Evolutionary conservation across 1,140 invertebrate genomes (phyloP), one percentile per base, ranked within the genome.

Genomic region (Euschistus heros): DNA sequence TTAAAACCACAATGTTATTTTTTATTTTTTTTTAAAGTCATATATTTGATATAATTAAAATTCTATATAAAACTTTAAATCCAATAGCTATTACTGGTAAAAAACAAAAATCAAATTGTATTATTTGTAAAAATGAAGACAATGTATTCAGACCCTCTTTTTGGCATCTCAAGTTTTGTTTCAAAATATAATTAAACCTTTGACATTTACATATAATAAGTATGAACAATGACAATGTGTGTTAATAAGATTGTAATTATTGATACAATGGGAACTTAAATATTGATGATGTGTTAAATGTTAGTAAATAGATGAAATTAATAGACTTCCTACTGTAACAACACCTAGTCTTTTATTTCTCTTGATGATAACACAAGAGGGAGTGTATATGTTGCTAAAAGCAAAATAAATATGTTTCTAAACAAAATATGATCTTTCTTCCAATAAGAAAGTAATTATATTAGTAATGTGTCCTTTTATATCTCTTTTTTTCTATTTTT

Each of bases 341-440:
- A 22, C 54, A 57, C 54, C 54, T 57, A 24, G 18, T 57, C 22
- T 57, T 57, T 22, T n/a, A 6, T 57, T 57, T 57, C 54, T 57
- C 54, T 57, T 22, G 54, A 24, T 57, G 54, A 24, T 57, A 8
- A 57, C 24, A 26, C 54, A 22, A 57, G 24, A 57, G 54, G 54
- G 54, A 57, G 24, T 57, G 54, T 57, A 57, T 24, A 57, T 57
- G 54, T 57, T 57, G 54, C 54, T 57, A 57, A 26, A 57, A 57
- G 15, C 54, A 24, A 26, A 57, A 57, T 57, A 57, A 57, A 57
- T 57, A 57, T 57, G 54, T 57, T 57, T 57, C 24, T 57, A 57
- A 57, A 57, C 54, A 57, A 26, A 24, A 13, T 57, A 57, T 17
- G 33, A 37, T 37, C 10, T 6, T 37, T 37, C 7, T 37, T 30